Evolutionary conservation across 2,888 invertebrate species (phyloP).

Genomic region (Amaurobius ferox): DNA sequence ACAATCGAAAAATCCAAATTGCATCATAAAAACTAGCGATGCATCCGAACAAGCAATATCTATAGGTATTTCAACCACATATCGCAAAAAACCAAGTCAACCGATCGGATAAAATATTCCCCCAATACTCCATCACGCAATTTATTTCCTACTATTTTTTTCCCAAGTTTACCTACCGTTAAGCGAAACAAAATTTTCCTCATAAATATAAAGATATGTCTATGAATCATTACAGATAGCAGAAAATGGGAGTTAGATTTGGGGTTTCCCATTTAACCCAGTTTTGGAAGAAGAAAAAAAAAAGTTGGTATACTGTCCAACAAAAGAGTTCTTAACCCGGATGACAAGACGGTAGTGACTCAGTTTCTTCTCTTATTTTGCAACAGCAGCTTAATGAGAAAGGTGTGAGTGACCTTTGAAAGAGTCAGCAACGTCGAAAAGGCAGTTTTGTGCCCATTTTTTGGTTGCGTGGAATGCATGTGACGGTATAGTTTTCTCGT

Average conservation of each 20-base stretch:
- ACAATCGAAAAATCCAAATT: no score
- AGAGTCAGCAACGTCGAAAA: neutral
- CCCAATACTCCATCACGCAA: neutral
- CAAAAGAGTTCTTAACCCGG: neutral
- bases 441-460: no score
- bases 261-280: neutral
- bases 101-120: no score
- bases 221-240: neutral
- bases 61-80: no score
- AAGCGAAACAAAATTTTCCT: neutral
- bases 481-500: no score
- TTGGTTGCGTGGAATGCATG: no score
- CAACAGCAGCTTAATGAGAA: neutral
- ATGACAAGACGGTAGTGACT: neutral
- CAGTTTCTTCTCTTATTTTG: neutral
- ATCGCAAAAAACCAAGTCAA: no score
- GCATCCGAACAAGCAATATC: no score
- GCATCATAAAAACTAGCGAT: no score
- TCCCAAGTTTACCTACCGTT: neutral
- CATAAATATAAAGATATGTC: neutral
- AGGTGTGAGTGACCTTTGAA: neutral
- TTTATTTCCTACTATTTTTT: neutral
- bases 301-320: neutral
- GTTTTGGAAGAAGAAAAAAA: neutral
- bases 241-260: neutral